Percentiles rank a stretch among this genome's conserved stretches.
Conservation (phyloP, 2,888 invertebrate species). For the Entomobrya proxima region DNA sequence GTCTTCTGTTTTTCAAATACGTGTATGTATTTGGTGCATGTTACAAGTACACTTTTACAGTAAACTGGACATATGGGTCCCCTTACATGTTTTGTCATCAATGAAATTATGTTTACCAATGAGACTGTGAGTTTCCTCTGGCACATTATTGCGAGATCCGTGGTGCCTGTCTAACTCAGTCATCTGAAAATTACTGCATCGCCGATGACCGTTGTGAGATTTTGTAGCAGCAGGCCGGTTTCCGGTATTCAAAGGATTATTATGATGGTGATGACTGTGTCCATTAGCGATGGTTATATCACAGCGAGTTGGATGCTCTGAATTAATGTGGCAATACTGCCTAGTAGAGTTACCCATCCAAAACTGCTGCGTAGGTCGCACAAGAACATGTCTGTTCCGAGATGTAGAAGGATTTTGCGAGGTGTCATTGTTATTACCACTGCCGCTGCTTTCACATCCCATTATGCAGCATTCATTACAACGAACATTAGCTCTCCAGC, state of each 20-base stretch:
- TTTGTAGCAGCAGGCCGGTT: too few relatives aligned
- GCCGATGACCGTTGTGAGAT: background rate
- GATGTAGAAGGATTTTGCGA: background rate
- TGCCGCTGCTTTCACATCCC: slow-evolving; percentile 41
- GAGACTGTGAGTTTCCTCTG: background rate
- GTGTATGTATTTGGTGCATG: background rate
- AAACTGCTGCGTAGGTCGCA: slow-evolving; percentile 24
- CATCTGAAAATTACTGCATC: slow-evolving; percentile 33
- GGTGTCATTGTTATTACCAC: background rate
- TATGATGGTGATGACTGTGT: background rate
- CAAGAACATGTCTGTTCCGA: slow-evolving; percentile 4
- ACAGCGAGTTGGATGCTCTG: background rate
- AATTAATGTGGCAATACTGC: background rate
- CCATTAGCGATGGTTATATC: slow-evolving; percentile 28
- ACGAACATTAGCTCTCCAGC: too few relatives aligned
- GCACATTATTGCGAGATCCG: background rate
- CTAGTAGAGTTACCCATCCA: background rate
- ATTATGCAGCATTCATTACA: slow-evolving; percentile 68
- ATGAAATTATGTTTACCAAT: background rate
- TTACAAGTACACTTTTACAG: background rate
- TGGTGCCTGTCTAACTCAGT: background rate
- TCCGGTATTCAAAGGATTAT: background rate
- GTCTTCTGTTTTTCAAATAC: background rate
- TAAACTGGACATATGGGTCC: background rate
- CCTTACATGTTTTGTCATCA: background rate